phyloP scores from a whole-genome alignment of 2,113 vertebrate species.

The Mohoua ochrocephala region DNA sequence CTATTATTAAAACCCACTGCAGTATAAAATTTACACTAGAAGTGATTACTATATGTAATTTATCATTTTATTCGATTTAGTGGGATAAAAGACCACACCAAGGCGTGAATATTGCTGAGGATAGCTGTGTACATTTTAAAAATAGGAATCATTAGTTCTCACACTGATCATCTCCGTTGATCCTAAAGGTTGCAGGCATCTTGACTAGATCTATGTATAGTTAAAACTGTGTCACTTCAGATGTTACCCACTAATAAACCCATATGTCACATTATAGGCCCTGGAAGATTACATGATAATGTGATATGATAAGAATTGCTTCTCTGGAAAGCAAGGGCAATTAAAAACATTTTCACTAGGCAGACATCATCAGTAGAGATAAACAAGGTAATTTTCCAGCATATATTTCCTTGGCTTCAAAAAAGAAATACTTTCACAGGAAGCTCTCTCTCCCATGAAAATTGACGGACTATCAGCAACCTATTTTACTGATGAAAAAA shows the following conservation, averaged over 20 bases:
- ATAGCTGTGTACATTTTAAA: not conserved
- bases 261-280: not conserved
- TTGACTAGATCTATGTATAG: not conserved
- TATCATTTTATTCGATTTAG: not conserved
- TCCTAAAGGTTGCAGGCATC: constrained; percentile 1
- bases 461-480: not conserved
- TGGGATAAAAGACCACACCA: not conserved
- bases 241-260: not conserved
- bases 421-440: not conserved
- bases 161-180: not conserved
- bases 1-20: constrained; percentile 23
- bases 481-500: not conserved
- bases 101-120: not conserved
- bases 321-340: constrained; percentile 31
- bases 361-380: constrained; percentile 19
- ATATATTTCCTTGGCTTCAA: not conserved
- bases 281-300: constrained; percentile 30
- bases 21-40: constrained; percentile 24
- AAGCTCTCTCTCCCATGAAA: not conserved
- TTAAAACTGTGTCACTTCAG: constrained; percentile 30
- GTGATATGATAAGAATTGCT: constrained; percentile 22
- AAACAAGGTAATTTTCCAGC: constrained; percentile 29
- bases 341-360: constrained; percentile 44
- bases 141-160: not conserved
- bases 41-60: not conserved